Evolutionary conservation across 2,797 vertebrate species (phyloP).

Genomic region (Bradypus variegatus): DNA sequence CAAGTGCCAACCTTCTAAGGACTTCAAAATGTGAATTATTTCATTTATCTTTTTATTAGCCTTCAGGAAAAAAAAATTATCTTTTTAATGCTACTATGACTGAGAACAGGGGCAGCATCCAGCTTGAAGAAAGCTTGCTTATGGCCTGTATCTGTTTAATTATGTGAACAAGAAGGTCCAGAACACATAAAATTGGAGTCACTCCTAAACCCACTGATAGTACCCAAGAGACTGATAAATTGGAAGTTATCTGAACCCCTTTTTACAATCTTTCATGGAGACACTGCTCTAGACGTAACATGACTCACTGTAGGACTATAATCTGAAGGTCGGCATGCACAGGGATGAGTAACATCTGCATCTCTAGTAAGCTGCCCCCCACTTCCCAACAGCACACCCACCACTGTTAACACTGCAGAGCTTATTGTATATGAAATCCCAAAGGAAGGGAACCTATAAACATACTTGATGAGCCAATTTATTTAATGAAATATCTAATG

Average conservation of each 20-base stretch:
- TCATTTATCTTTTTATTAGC: slow-evolving; percentile 32
- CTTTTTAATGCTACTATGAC: background rate
- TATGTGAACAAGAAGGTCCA: slow-evolving; percentile 28
- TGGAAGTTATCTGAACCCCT: slow-evolving; percentile 24
- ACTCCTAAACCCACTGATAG: slow-evolving; percentile 62
- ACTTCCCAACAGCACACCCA: background rate
- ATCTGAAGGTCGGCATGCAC: background rate
- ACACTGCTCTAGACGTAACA: slow-evolving; percentile 44
- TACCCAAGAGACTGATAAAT: slow-evolving; percentile 59
- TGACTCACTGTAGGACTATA: slow-evolving; percentile 25
- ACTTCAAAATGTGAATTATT: slow-evolving; percentile 16
- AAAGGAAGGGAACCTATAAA: slow-evolving; percentile 29
- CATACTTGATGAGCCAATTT: slow-evolving; percentile 35
- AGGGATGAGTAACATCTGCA: slow-evolving; percentile 30
- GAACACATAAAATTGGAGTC: slow-evolving; percentile 62
- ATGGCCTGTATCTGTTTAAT: slow-evolving; percentile 44
- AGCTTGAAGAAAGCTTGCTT: background rate
- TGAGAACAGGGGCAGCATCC: background rate
- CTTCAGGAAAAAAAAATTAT: background rate
- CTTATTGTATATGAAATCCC: background rate
- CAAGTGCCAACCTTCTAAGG: slow-evolving; percentile 34
- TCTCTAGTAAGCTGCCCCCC: background rate
- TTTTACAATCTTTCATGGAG: slow-evolving; percentile 58
- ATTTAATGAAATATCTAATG: slow-evolving; percentile 49
- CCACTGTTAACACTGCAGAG: slow-evolving; percentile 3